Percentiles rank a stretch among this genome's conserved stretches.
These are phyloP conservation scores for Protonibea diacanthus DNA, from an alignment of 2,797 vertebrate genomes.

Conservation along the genomic window DNA sequence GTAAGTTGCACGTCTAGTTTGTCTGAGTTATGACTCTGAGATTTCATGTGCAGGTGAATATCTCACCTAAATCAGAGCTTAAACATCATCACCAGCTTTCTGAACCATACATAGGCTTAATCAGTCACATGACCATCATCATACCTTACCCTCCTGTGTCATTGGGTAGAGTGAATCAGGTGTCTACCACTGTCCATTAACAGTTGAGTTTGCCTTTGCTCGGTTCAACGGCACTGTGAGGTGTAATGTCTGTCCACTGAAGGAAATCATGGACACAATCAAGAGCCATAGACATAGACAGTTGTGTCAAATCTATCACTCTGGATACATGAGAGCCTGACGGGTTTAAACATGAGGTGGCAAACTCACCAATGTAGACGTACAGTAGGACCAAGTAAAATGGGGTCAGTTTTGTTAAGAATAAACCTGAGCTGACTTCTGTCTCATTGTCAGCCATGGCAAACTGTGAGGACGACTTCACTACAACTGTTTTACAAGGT, in stretches of 20 bases:
- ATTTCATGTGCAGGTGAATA: neutral
- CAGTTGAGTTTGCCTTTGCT: slow-evolving; percentile 2
- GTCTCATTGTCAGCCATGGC: neutral
- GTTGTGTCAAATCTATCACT: slow-evolving; percentile 33
- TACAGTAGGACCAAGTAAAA: neutral
- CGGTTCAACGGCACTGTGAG: neutral
- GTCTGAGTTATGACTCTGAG: neutral
- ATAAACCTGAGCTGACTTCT: neutral
- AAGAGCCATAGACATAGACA: slow-evolving; percentile 43
- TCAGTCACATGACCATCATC: slow-evolving; percentile 16
- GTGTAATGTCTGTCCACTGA: slow-evolving; percentile 30
- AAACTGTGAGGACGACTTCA: neutral
- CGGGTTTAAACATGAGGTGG: neutral
- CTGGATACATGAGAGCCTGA: slow-evolving; percentile 34
- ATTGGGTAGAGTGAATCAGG: neutral
- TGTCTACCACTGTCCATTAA: neutral
- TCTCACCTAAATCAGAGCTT: neutral
- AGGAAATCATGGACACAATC: slow-evolving; percentile 47
- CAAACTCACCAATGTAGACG: neutral
- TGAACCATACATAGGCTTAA: neutral
- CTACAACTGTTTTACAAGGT: neutral
- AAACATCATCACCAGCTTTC: neutral
- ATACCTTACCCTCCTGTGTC: neutral
- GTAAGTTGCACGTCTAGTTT: neutral
- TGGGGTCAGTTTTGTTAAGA: slow-evolving; percentile 21